Base-by-base conservation (phyloP, 1,140 invertebrate genomes). In the Coenobita brevimanus region DNA sequence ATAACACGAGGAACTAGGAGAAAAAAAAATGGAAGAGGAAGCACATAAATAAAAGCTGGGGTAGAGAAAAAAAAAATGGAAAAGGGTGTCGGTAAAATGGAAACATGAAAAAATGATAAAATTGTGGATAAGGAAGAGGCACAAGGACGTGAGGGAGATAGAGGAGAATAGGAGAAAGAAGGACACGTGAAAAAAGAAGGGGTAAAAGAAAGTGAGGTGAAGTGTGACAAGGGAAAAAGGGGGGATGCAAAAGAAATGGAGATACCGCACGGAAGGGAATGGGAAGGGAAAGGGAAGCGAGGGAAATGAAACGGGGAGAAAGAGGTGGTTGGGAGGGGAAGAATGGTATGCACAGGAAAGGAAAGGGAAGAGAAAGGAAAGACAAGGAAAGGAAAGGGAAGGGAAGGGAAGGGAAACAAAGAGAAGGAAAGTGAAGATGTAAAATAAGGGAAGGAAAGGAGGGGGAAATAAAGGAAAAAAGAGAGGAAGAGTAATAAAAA, bases 341-440 rank as follows among this genome's bases (percentile, higher is more conserved):
- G n/a, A 24, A 67, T 6, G n/a, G n/a, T 8, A 24, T 8, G n/a
- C 6, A 24, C 6, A 24, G n/a, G n/a, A 33, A 24, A 67, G n/a
- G n/a, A 24, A 67, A 24, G n/a, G 30, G n/a, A 24, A 67, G 30
- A 67, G 69, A 71, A 15, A 33, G 38, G 33, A 71, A 24, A 4
- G n/a, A 8, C 6, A 30, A 15, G 69, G 33, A 30, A 71, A 30
- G 33, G 69, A 71, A 30, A 71, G 69, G 33, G 69, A 71, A 30
- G 33, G 69, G 33, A 30, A 67, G 38, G 33, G 38, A 38, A 36
- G 33, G 41, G 36, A 38, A 41, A 73, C 15, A 73, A 21, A 73
- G 69, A 30, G 69, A 73, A 33, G 41, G 27, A 73, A 33, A 73
- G 69, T 33, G 69, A 73, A 41, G n/a, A 41, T 30, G 62, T 30